These are phyloP conservation scores for Mellilla xanthometata DNA, from an alignment of 2,888 invertebrate species.

Conservation along the genomic window DNA sequence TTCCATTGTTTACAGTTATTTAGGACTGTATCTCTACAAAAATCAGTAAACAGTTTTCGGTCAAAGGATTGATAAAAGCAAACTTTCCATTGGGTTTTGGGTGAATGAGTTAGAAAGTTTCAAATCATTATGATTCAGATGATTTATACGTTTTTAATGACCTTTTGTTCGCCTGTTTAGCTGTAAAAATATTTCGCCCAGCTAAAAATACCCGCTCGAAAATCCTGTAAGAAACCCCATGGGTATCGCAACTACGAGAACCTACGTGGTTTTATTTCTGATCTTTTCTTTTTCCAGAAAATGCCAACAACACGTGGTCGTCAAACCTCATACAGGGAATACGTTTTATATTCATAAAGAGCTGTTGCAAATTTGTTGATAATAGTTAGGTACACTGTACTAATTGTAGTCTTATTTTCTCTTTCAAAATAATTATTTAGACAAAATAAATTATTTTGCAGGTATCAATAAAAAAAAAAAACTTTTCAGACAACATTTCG, in stretches of 20 bases:
- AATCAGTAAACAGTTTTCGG: no score
- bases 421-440: no score
- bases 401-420: no score
- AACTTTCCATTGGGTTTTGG: background rate
- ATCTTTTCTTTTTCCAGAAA: conserved; percentile 12
- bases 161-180: conserved; percentile 1
- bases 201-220: conserved; percentile 7
- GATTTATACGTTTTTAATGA: conserved; percentile 6
- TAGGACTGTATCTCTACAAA: background rate
- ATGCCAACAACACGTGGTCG: conserved; percentile 5
- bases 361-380: no score
- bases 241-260: conserved; percentile 17
- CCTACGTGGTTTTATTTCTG: conserved; percentile 14
- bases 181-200: background rate
- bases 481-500: no score
- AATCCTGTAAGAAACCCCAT: conserved; percentile 15
- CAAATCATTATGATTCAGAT: background rate
- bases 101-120: background rate
- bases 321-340: background rate
- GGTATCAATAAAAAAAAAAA: no score
- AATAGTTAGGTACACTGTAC: no score
- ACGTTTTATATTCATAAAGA: background rate
- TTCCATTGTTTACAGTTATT: background rate
- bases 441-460: no score
- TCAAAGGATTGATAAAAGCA: background rate